Conservation (phyloP, 2,113 vertebrate species). For the Sander vitreus region DNA sequence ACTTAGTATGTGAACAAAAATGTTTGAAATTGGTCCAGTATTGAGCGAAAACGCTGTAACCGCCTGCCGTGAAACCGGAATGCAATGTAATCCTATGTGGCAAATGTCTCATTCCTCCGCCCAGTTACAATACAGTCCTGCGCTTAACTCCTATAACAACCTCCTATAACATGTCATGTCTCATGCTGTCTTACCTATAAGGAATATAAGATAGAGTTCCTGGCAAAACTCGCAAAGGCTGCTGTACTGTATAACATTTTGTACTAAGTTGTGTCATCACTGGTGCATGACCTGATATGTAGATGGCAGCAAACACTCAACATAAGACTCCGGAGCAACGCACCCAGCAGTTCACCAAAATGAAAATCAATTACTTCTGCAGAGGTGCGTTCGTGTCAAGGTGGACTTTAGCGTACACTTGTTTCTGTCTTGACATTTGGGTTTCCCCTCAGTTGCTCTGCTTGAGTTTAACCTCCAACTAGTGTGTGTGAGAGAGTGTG, state of each 20-base stretch:
- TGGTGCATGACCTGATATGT: conserved; percentile 36
- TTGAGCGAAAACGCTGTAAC: too few species aligned
- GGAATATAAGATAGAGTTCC: conserved; percentile 7
- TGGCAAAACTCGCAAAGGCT: conserved; percentile 2
- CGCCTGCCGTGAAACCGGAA: too few species aligned
- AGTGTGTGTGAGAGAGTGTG: background rate
- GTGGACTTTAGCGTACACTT: conserved; percentile 52
- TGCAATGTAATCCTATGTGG: too few species aligned
- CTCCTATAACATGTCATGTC: too few species aligned
- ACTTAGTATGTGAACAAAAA: too few species aligned
- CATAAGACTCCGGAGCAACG: conserved; percentile 40
- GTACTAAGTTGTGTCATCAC: conserved; percentile 20
- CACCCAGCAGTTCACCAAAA: conserved; percentile 26
- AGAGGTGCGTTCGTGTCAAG: conserved; percentile 44
- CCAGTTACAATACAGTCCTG: too few species aligned
- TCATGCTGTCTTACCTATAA: too few species aligned
- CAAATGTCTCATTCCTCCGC: too few species aligned
- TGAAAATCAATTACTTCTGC: conserved; percentile 65
- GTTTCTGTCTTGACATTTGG: conserved; percentile 54
- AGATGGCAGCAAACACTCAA: conserved; percentile 58
- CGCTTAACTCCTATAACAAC: too few species aligned
- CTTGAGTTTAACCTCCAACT: conserved; percentile 22
- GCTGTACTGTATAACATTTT: conserved; percentile 13
- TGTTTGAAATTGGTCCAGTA: too few species aligned
- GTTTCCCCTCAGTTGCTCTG: conserved; percentile 26